Percentiles rank a stretch among this genome's conserved stretches.
Conservation (phyloP, 2,113 vertebrate species). For the Miniopterus natalensis region DNA sequence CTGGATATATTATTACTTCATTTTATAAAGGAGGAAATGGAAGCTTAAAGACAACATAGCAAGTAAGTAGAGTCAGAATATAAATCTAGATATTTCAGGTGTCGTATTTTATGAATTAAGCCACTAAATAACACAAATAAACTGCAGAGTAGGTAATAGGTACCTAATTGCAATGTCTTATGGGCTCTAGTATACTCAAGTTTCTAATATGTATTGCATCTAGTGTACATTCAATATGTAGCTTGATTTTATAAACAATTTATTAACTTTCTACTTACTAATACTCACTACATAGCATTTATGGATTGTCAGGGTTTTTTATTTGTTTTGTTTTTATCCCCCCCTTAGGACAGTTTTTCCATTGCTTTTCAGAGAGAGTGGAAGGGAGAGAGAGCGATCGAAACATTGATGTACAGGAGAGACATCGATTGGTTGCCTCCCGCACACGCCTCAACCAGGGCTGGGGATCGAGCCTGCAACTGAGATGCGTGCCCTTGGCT, state of each 20-base stretch:
- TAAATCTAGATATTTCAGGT: neutral
- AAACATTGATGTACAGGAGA: no score
- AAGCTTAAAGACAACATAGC: neutral
- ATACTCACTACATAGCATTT: neutral
- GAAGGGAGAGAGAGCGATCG: no score
- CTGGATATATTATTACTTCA: neutral
- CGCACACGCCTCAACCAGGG: no score
- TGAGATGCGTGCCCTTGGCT: no score
- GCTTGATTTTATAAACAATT: conserved; percentile 16
- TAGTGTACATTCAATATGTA: neutral
- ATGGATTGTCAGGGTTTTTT: neutral
- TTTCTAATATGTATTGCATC: neutral
- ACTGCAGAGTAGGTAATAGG: neutral
- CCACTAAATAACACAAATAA: neutral
- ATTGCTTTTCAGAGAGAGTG: no score
- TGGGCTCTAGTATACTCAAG: neutral
- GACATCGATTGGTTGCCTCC: no score
- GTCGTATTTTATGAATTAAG: neutral
- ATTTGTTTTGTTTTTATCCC: no score
- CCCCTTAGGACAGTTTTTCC: no score
- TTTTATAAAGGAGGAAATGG: conserved; percentile 38
- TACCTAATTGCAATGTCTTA: neutral
- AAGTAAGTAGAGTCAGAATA: neutral
- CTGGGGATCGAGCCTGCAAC: no score
- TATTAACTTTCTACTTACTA: neutral